Evolutionary conservation across 2,113 vertebrate genomes (phyloP).

Genomic region (Gasterosteus aculeatus): DNA sequence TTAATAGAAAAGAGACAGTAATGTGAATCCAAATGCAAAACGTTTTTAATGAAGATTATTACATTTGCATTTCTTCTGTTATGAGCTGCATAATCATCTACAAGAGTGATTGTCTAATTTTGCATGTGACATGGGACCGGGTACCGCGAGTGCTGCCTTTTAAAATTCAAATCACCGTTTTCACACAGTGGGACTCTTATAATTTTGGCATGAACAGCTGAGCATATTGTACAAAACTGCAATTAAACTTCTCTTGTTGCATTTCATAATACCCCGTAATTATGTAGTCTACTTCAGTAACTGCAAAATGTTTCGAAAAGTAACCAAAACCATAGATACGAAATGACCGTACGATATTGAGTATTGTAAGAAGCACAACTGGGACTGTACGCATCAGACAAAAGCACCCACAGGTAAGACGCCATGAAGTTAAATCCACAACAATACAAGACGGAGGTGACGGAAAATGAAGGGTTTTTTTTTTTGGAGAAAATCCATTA

Average conservation of each 20-base stretch:
- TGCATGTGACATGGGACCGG: slow-evolving; percentile 29
- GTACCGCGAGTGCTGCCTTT: slow-evolving; percentile 26
- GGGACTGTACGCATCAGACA: not conserved
- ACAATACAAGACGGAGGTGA: not conserved
- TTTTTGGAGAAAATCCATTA: slow-evolving; percentile 14
- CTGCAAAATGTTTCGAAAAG: slow-evolving; percentile 8
- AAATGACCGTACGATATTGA: not conserved
- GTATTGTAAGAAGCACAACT: not conserved
- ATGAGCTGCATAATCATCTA: slow-evolving; percentile 41
- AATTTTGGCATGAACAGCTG: slow-evolving; percentile 39
- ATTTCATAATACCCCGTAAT: slow-evolving; percentile 29
- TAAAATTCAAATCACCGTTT: slow-evolving; percentile 45
- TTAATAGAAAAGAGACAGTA: slow-evolving; percentile 16
- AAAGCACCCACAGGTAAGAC: not conserved
- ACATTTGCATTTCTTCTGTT: slow-evolving; percentile 40
- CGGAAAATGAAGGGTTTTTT: not conserved
- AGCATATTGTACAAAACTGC: slow-evolving; percentile 40
- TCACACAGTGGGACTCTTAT: slow-evolving; percentile 27
- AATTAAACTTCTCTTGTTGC: slow-evolving; percentile 40
- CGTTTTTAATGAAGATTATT: slow-evolving; percentile 38
- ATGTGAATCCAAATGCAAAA: slow-evolving; percentile 33
- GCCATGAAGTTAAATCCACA: slow-evolving; percentile 20
- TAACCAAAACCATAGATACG: not conserved
- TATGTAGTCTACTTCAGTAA: slow-evolving; percentile 15
- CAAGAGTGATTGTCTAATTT: slow-evolving; percentile 29